phyloP scores from a whole-genome alignment of 1,140 invertebrate genomes.

The Hylyphantes graminicola region DNA sequence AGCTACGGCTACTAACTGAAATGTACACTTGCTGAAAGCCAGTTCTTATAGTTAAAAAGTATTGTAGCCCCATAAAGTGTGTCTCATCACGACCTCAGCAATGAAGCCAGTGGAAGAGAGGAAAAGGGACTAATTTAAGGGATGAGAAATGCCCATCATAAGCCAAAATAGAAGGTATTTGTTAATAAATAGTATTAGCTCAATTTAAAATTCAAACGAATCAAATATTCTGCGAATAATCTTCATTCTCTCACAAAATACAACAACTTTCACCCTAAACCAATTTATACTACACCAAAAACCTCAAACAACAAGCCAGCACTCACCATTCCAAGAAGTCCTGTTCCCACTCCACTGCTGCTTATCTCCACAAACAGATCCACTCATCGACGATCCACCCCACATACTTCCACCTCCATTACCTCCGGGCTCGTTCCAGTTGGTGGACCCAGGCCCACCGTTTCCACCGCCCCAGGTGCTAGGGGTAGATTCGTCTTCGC shows the following conservation, averaged over 20 bases:
- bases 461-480: slow-evolving; percentile 72
- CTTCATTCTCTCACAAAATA: neutral
- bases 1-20: too few species aligned
- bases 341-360: slow-evolving; percentile 44
- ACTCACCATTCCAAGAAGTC: slow-evolving; percentile 39
- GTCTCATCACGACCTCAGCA: too few species aligned
- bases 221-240: neutral
- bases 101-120: too few species aligned
- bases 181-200: too few species aligned
- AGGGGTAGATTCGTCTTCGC: slow-evolving; percentile 81
- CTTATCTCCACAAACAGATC: neutral
- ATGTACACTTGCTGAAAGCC: too few species aligned
- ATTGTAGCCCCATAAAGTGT: too few species aligned
- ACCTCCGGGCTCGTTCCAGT: slow-evolving; percentile 29
- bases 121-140: too few species aligned
- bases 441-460: slow-evolving; percentile 66
- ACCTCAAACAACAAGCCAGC: neutral
- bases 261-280: neutral
- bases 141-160: too few species aligned
- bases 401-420: slow-evolving; percentile 27
- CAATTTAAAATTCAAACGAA: too few species aligned
- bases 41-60: too few species aligned
- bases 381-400: neutral
- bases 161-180: too few species aligned
- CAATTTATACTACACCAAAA: neutral